These are phyloP conservation scores for Kuschelorhynchus macadamiae DNA, from an alignment of 2,888 invertebrate species.

Conservation along the genomic window DNA sequence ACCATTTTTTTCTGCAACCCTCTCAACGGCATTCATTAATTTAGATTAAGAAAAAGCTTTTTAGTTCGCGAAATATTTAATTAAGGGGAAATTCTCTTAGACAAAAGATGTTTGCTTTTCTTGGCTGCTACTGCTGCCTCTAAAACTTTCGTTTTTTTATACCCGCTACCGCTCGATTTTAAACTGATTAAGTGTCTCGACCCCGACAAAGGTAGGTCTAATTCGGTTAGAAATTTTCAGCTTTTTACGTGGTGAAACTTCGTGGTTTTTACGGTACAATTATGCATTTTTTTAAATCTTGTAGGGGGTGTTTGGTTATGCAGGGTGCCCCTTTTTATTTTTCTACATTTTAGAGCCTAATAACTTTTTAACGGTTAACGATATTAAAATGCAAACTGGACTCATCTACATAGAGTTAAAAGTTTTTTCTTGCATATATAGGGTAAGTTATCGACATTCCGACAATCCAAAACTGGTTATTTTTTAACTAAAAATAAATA, in stretches of 20 bases:
- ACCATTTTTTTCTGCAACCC: constrained; percentile 34
- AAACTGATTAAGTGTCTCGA: constrained; percentile 27
- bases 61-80: constrained; percentile 37
- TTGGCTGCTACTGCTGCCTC: constrained; percentile 7
- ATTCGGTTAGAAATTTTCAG: constrained; percentile 11
- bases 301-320: background rate
- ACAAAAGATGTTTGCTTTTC: constrained; percentile 37
- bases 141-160: constrained; percentile 18
- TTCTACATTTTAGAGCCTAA: no score
- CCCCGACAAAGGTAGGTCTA: constrained; percentile 6
- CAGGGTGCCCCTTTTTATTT: no score
- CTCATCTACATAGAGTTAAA: no score
- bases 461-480: no score
- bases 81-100: constrained; percentile 33
- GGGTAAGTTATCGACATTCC: no score
- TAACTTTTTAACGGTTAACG: no score
- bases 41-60: constrained; percentile 41
- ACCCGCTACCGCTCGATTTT: constrained; percentile 11
- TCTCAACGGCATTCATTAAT: constrained; percentile 39
- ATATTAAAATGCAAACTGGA: no score
- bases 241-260: background rate
- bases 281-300: background rate
- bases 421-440: no score
- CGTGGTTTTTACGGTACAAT: background rate
- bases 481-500: no score